Percentiles rank a stretch among this genome's conserved stretches.
Conservation (phyloP, 2,888 invertebrate species). For the Spodoptera exigua region DNA sequence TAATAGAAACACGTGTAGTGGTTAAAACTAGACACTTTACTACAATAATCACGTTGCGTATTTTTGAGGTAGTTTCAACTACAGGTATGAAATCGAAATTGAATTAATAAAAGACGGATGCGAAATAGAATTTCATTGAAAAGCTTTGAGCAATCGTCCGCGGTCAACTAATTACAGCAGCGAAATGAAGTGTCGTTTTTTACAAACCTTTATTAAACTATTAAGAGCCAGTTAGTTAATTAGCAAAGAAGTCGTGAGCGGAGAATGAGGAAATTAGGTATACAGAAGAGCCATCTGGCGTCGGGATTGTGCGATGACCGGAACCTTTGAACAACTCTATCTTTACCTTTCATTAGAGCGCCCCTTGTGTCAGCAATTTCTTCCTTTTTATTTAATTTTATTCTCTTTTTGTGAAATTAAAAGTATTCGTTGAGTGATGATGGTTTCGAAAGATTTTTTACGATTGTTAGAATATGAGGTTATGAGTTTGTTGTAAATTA, state of each 20-base stretch:
- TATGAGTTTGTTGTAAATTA: constrained; percentile 1
- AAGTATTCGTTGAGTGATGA: constrained; percentile 34
- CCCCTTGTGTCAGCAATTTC: constrained; percentile 45
- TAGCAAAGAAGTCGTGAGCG: constrained; percentile 63
- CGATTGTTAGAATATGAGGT: constrained; percentile 8
- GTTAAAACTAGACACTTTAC: too few relatives aligned
- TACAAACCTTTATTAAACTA: constrained; percentile 56
- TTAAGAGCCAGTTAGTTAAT: constrained; percentile 64
- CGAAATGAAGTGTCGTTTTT: constrained; percentile 37
- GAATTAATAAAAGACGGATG: not conserved
- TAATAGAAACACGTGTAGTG: too few relatives aligned
- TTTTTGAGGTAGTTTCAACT: too few relatives aligned
- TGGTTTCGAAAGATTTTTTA: constrained; percentile 4
- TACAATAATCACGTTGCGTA: too few relatives aligned
- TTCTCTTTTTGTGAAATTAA: constrained; percentile 44
- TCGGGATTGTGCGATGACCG: constrained; percentile 66
- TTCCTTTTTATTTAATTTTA: constrained; percentile 41
- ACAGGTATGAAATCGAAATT: not conserved
- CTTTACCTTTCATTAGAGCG: constrained; percentile 72
- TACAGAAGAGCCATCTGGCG: constrained; percentile 59
- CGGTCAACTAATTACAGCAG: constrained; percentile 28
- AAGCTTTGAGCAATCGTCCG: constrained; percentile 18
- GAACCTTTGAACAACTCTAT: constrained; percentile 64
- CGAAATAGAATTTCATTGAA: constrained; percentile 21
- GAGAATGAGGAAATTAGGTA: constrained; percentile 71